Conservation (phyloP, 92 coral and sea anemone genomes). For the Siderastrea radians region DNA sequence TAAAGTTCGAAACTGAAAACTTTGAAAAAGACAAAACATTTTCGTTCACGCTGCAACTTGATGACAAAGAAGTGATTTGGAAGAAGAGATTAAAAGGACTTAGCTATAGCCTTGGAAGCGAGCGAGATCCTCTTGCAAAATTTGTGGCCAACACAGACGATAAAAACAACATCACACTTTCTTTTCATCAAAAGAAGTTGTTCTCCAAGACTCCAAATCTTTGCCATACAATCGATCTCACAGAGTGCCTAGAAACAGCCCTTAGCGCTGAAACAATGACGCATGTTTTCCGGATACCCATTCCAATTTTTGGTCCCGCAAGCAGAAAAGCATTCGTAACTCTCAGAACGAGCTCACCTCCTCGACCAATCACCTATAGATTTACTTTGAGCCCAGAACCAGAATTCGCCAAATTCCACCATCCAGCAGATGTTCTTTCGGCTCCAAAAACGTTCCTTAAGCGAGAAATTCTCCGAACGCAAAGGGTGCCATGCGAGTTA, state of each 20-base stretch:
- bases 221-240: conserved; percentile 34
- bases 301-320: conserved; percentile 48
- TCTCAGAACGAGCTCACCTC: conserved; percentile 20
- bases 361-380: conserved; percentile 40
- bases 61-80: conserved; percentile 5
- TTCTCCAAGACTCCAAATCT: conserved; percentile 35
- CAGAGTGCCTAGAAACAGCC: conserved; percentile 32
- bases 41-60: conserved; percentile 16
- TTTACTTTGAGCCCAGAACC: conserved; percentile 57
- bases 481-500: conserved; percentile 54
- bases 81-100: conserved; percentile 32
- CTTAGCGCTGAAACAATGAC: not conserved
- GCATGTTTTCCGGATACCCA: conserved; percentile 23
- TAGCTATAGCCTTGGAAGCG: conserved; percentile 12
- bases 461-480: conserved; percentile 41
- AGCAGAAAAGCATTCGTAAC: conserved; percentile 49
- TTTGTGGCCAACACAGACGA: conserved; percentile 43
- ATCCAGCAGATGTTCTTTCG: conserved; percentile 57
- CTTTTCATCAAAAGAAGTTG: conserved; percentile 35
- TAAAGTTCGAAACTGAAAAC: conserved; percentile 54
- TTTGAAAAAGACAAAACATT: conserved; percentile 55
- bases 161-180: conserved; percentile 39
- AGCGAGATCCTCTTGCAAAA: conserved; percentile 25
- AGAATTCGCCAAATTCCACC: conserved; percentile 53
- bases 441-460: conserved; percentile 50